Base-by-base conservation (phyloP, 2,113 vertebrate species). In the Eudyptes chrysolophus region DNA sequence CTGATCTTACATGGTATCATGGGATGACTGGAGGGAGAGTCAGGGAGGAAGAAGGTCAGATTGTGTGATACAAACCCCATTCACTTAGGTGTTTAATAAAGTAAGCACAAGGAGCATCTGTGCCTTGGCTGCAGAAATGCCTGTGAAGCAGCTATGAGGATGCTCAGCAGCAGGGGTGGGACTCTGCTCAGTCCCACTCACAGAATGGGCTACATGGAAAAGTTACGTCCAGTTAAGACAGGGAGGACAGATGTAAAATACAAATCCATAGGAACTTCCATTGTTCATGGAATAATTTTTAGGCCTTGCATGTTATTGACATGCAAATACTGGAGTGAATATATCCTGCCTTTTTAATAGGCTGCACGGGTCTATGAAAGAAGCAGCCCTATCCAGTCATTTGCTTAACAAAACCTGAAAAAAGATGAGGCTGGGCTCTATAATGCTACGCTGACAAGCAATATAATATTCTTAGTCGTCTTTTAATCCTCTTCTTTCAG, bases 401-500 rank as follows among this genome's bases (percentile, higher is more conserved):
- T 89, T 87, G 65, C 42, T 68, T 84, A 78, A 91, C 9, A 8
- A 89, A 87, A 84, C 13, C 26, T 71, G 52, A 78, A 70, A 77
- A 86, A 83, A 38, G 14, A 58, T 80, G 29, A 72, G 29, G n/a
- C 16, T 95, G 66, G 58, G 19, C 60, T 85, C 62, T 85, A 6
- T 74, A 94, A 61, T 91, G 54, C 68, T 22, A 24, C 66, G 34
- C 78, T 93, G 77, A 68, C n/a, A 87, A 87, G 77, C 14, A 6
- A 58, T 92, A 46, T 18, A 72, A 57, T 95, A 90, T 93, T 95
- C 76, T 72, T 87, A 60, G 69, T 91, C 7, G 17, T 84, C 69
- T 87, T 76, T 60, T 87, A 84, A 79, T 94, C 71, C 57, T 90
- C 44, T 52, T 90, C 65, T 89, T 94, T 95, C 77, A 89, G 90